These are phyloP conservation scores for Drosophila meridiana DNA, from an alignment of 2,888 invertebrate species.

Conservation along the genomic window DNA sequence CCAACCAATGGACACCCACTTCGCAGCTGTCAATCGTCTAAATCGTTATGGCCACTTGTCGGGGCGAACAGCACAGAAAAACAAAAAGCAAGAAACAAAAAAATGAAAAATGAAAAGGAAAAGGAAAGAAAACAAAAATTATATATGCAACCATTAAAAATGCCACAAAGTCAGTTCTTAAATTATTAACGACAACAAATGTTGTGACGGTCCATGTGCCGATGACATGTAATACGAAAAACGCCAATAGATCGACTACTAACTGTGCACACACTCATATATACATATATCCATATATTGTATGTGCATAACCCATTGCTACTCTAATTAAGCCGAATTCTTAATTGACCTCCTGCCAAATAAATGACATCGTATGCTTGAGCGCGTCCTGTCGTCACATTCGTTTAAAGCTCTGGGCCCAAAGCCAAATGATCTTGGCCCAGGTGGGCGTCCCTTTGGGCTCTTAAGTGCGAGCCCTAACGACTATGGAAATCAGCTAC, in stretches of 20 bases:
- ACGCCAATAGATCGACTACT: slow-evolving; percentile 4
- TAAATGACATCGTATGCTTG: slow-evolving; percentile 63
- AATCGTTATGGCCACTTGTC: slow-evolving; percentile 76
- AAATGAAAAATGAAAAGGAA: neutral
- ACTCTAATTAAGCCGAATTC: slow-evolving; percentile 48
- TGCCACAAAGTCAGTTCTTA: slow-evolving; percentile 57
- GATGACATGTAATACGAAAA: slow-evolving; percentile 39
- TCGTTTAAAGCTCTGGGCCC: slow-evolving; percentile 42
- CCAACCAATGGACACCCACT: slow-evolving; percentile 68
- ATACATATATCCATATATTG: neutral
- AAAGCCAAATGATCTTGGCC: slow-evolving; percentile 23
- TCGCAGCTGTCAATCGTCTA: slow-evolving; percentile 75
- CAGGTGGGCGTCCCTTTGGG: slow-evolving; percentile 22
- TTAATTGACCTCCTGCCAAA: slow-evolving; percentile 79
- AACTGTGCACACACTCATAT: neutral
- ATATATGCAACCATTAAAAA: slow-evolving; percentile 56
- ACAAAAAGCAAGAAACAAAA: neutral
- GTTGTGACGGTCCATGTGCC: slow-evolving; percentile 54
- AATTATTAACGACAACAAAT: slow-evolving; percentile 69
- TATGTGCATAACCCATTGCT: neutral
- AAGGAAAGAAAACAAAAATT: slow-evolving; percentile 2
- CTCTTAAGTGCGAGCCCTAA: neutral
- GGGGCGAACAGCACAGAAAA: slow-evolving; percentile 14
- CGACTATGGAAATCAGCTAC: slow-evolving; percentile 19
- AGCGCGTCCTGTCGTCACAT: slow-evolving; percentile 82